Percentiles rank a stretch among this genome's conserved stretches.
Conservation (phyloP, 2,888 invertebrate genomes). For the Miltochrista miniata region DNA sequence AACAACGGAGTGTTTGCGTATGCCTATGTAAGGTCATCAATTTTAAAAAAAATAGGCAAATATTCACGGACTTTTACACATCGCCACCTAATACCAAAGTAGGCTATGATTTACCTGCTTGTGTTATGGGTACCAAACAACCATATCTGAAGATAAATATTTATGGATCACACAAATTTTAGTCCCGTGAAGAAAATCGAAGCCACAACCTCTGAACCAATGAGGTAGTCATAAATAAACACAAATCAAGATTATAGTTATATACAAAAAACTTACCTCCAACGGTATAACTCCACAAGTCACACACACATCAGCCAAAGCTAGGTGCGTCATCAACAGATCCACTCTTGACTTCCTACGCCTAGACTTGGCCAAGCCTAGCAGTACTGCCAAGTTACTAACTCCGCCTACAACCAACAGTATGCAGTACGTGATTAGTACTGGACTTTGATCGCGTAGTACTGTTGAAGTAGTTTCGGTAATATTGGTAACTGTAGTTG, state of each 20-base stretch:
- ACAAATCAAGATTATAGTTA: background rate
- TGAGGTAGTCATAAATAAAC: too few relatives aligned
- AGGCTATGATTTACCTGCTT: too few relatives aligned
- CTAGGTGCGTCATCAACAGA: constrained; percentile 90
- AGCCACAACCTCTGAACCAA: too few relatives aligned
- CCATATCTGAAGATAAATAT: too few relatives aligned
- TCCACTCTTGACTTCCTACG: constrained; percentile 89
- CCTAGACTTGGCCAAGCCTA: constrained; percentile 85
- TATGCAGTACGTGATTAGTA: constrained; percentile 85
- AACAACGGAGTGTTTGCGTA: too few relatives aligned
- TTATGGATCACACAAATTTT: too few relatives aligned
- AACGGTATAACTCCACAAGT: constrained; percentile 91
- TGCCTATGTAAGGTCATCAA: too few relatives aligned
- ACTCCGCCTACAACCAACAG: constrained; percentile 86
- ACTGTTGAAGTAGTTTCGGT: constrained; percentile 32
- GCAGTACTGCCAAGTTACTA: constrained; percentile 89
- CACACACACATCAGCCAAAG: constrained; percentile 91
- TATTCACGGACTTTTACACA: too few relatives aligned
- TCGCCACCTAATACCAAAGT: too few relatives aligned
- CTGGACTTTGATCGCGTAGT: constrained; percentile 56
- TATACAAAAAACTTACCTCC: constrained; percentile 76
- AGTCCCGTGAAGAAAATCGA: too few relatives aligned
- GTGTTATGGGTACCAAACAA: too few relatives aligned
- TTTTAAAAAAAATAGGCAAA: too few relatives aligned
- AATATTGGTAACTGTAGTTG: constrained; percentile 25